Evolutionary conservation across 1,140 invertebrate genomes (phyloP), one percentile per base, ranked within the genome.

Genomic region (Drosophila leontia): DNA sequence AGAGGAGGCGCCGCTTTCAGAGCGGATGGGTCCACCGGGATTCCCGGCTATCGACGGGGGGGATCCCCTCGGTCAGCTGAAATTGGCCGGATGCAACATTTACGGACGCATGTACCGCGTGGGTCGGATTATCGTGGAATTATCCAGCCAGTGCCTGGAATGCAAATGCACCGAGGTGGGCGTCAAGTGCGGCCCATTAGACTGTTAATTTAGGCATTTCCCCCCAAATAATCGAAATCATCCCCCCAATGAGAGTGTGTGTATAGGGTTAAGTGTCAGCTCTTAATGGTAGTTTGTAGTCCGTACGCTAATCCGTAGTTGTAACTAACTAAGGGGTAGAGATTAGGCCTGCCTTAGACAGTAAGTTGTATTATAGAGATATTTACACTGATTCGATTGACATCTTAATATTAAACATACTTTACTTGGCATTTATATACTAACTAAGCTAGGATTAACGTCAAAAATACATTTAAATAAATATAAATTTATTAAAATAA

Each of bases 41-140:
- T 11, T 64, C 3, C 44, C 48, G 29, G 34, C 17, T 8, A 3
- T 42, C 17, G 29, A 23, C 26, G 51, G 56, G 29, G 47, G 32
- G 41, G 78, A 93, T 71, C 80, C 91, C 17, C 72, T 82, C n/a
- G 87, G 92, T n/a, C 91, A 96, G 39, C 93, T 98, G 23, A 97
- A 97, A 92, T 91, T 98, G 69, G 96, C 96, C 11, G 97, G 97
- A 2, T 98, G 97, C 87, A 98, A 98, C 93, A 98, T 98, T 79
- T 98, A 98, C 86, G 97, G 97, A 3, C 94, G 96, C 76, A 98
- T 98, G 96, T 98, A 98, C 92, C 94, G 96, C 7, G 96, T 98
- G 3, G 97, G 96, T 6, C 94, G 95, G 87, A 96, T 97, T 77
- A 98, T 98, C 61, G 94, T 95, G 0, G 97, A 98, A 93, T 93